A percentile compares a stretch with the other conserved stretches of the same genome.
Evolutionary conservation across 1,140 invertebrate species (phyloP).

Genomic region (Potamilus streckersoni): DNA sequence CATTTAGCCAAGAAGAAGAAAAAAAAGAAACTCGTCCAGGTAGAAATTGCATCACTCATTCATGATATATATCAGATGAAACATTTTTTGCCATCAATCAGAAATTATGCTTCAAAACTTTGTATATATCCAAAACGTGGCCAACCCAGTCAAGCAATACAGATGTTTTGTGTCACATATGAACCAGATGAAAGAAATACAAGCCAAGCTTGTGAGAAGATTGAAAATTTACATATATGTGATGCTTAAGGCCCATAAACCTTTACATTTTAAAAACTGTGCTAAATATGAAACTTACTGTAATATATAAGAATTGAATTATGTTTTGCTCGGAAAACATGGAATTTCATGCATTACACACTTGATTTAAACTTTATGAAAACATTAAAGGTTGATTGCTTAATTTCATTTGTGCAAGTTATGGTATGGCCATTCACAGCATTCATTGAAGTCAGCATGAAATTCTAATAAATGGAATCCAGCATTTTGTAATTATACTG

Average conservation of each 20-base stretch:
- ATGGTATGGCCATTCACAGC: too few relatives aligned
- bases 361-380: too few relatives aligned
- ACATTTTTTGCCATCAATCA: conserved; percentile 5
- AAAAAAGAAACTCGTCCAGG: conserved; percentile 57
- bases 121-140: neutral
- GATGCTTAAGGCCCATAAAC: neutral
- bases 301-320: too few relatives aligned
- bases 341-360: too few relatives aligned
- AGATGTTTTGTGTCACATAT: conserved; percentile 1
- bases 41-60: conserved; percentile 14
- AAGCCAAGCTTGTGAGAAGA: neutral
- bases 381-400: too few relatives aligned
- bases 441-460: too few relatives aligned
- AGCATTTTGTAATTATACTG: too few relatives aligned
- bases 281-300: too few relatives aligned
- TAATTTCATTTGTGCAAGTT: too few relatives aligned
- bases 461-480: too few relatives aligned
- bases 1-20: conserved; percentile 58
- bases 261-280: neutral
- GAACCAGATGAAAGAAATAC: too few relatives aligned
- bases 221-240: neutral
- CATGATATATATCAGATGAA: neutral
- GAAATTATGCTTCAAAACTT: conserved; percentile 1
- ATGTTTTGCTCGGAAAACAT: too few relatives aligned
- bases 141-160: neutral